These are phyloP conservation scores for Nebria brevicollis DNA, from an alignment of 2,888 invertebrate genomes.

Conservation along the genomic window DNA sequence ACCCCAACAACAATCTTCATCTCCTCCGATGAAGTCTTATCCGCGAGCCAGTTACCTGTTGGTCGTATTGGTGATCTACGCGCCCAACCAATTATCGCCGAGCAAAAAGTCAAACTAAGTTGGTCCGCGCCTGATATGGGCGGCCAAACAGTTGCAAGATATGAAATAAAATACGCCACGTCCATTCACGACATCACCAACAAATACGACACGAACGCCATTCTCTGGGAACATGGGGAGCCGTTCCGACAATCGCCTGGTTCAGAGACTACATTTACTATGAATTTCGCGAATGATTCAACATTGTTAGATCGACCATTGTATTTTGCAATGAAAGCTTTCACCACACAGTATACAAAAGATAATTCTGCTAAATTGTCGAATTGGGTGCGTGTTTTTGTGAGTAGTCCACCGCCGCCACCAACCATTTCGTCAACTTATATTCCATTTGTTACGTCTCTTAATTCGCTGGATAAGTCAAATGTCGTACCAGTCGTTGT, in stretches of 20 bases:
- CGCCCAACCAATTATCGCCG: constrained; percentile 62
- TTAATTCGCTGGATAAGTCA: constrained; percentile 57
- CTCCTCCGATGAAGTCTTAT: constrained; percentile 59
- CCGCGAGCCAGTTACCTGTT: constrained; percentile 58
- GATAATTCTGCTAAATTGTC: constrained; percentile 63
- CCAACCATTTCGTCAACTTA: constrained; percentile 63
- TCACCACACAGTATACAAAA: constrained; percentile 55
- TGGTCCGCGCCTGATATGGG: constrained; percentile 73
- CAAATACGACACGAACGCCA: constrained; percentile 62
- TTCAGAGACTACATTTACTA: constrained; percentile 65
- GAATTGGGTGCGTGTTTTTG: constrained; percentile 66
- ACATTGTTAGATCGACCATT: constrained; percentile 64
- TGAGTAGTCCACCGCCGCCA: constrained; percentile 66
- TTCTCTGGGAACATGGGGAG: constrained; percentile 61
- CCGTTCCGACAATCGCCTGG: constrained; percentile 66
- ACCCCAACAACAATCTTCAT: constrained; percentile 64
- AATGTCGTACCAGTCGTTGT: constrained; percentile 56
- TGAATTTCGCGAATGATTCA: constrained; percentile 64
- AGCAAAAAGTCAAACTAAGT: constrained; percentile 65
- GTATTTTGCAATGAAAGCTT: constrained; percentile 67
- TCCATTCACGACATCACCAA: constrained; percentile 63
- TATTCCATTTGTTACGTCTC: constrained; percentile 58
- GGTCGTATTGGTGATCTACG: constrained; percentile 68
- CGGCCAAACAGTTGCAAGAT: constrained; percentile 64
- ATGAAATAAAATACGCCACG: constrained; percentile 65